Evolutionary conservation across 2,888 invertebrate genomes (phyloP), one percentile per base, ranked within the genome.

Genomic region (Trichacis sp.): DNA sequence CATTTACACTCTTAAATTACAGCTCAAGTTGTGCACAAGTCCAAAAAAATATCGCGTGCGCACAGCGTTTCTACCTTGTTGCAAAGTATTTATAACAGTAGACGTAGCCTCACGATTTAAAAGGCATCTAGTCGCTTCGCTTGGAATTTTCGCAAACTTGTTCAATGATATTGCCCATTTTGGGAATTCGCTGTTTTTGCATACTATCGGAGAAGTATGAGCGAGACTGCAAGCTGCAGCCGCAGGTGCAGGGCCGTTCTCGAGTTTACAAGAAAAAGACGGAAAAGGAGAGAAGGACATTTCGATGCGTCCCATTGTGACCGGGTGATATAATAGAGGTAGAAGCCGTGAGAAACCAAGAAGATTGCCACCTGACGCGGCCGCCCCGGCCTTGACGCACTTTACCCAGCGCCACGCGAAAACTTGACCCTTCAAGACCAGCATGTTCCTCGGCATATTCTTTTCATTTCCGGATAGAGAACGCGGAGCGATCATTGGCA

Each of bases 251-350:
- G 71, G 65, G 71, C 69, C 40, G 61, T 57, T 62, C 57, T 68
- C 63, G 9, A 5, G 49, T 20, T 47, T 49, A 33, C 52, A 36
- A n/a, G 48, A 38, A 30, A 38, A 54, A 63, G 60, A 63, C 55
- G 65, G 59, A 61, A 63, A 63, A 53, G 62, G 68, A 45, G 53
- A 46, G 71, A 75, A 74, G 68, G 61, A 66, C 69, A 73, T 78
- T 78, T 78, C 77, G 76, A 76, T 73, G 77, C 77, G 74, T 69
- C 68, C 60, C 79, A 81, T 82, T 81, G 81, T 80, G 79, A 82
- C 81, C 80, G 79, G 78, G 73, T 80, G 82, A 82, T 82, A 81
- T 81, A 82, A 82, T 80, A 80, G 79, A 78, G 77, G 78, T 72
- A 72, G 75, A 78, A 74, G 77, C 79, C 81, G 81, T 82, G 81